A percentile compares a stretch with the other conserved stretches of the same genome.
These are phyloP conservation scores for Coecobrya sp. DNA, from an alignment of 2,888 invertebrate species.

Conservation along the genomic window DNA sequence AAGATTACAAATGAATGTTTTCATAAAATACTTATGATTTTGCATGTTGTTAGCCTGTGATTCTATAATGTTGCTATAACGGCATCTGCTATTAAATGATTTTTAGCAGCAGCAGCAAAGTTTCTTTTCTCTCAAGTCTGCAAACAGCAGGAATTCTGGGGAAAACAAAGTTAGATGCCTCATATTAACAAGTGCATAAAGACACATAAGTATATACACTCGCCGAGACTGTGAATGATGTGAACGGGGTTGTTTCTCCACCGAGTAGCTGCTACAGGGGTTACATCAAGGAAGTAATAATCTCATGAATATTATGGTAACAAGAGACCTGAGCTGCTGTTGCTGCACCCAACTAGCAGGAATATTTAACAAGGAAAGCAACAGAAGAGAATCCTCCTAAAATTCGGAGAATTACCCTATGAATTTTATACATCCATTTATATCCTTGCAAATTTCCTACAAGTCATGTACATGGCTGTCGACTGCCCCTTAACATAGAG, in stretches of 20 bases:
- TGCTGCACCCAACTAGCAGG: neutral
- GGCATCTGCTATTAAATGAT: neutral
- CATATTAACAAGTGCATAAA: neutral
- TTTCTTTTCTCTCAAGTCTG: neutral
- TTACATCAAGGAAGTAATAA: slow-evolving; percentile 73
- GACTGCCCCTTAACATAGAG: neutral
- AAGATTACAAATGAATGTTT: neutral
- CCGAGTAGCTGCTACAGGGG: neutral
- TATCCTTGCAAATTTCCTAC: slow-evolving; percentile 18
- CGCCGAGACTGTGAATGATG: neutral
- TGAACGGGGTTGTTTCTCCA: slow-evolving; percentile 10
- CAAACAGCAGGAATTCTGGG: slow-evolving; percentile 55
- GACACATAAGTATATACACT: neutral
- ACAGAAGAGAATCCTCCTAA: neutral
- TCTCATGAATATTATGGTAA: slow-evolving; percentile 74
- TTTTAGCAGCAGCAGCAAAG: neutral
- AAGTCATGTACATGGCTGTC: neutral
- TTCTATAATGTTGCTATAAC: neutral
- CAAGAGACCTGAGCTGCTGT: slow-evolving; percentile 56
- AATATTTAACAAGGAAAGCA: neutral
- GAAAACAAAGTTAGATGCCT: slow-evolving; percentile 2
- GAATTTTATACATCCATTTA: neutral
- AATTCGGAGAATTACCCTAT: neutral
- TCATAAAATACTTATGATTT: neutral
- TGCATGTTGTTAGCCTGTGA: neutral